These are phyloP conservation scores for Caerostris extrusa DNA, from an alignment of 1,140 invertebrate genomes.

Conservation along the genomic window DNA sequence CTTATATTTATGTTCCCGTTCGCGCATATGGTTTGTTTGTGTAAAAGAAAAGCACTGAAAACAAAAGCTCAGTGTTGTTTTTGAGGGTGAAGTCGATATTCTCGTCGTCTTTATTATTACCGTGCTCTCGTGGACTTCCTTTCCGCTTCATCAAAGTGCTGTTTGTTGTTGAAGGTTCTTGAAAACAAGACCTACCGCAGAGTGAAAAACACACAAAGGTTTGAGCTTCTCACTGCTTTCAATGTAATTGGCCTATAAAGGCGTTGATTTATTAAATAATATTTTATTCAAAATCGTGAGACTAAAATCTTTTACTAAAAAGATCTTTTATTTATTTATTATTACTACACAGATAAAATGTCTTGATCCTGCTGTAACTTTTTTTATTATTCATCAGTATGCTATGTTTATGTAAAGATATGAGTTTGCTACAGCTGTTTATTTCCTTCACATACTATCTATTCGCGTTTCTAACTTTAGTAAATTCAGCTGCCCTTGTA, in stretches of 20 bases:
- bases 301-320: no score
- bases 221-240: neutral
- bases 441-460: no score
- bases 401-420: no score
- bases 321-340: no score
- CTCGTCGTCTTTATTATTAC: neutral
- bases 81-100: slow-evolving; percentile 8
- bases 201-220: neutral
- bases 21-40: slow-evolving; percentile 13
- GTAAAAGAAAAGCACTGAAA: neutral
- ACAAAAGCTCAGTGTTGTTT: slow-evolving; percentile 11
- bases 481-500: no score
- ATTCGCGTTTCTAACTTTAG: no score
- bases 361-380: no score
- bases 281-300: no score
- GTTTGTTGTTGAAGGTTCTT: neutral
- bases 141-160: neutral
- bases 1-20: slow-evolving; percentile 1
- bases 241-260: neutral
- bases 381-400: no score
- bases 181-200: neutral
- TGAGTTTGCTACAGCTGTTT: no score
- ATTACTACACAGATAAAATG: no score
- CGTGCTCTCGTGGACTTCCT: neutral
- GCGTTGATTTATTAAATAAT: neutral